Conservation (phyloP, 2,888 invertebrate species). For the Argynnis bischoffii region DNA sequence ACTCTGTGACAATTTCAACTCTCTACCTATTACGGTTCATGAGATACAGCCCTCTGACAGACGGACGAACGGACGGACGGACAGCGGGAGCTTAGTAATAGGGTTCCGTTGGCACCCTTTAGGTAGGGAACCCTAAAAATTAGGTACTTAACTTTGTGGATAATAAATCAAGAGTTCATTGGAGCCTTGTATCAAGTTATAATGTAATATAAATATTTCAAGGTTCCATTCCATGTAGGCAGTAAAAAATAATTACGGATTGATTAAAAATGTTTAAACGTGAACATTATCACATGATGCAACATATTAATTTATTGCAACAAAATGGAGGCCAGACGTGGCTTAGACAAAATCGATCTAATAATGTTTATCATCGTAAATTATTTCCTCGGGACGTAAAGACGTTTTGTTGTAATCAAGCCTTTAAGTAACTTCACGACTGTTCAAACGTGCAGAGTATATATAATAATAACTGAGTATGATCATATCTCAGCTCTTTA, state of each 20-base stretch:
- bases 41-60: no score
- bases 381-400: neutral
- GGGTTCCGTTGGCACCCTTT: no score
- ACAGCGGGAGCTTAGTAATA: no score
- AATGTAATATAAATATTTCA: constrained; percentile 8
- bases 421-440: neutral
- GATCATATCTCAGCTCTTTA: no score
- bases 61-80: no score
- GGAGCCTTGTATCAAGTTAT: neutral
- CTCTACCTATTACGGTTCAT: no score
- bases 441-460: neutral
- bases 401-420: neutral
- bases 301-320: constrained; percentile 19
- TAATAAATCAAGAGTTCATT: neutral
- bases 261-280: constrained; percentile 11
- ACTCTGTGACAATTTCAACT: no score
- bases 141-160: no score
- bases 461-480: neutral
- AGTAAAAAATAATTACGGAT: constrained; percentile 4
- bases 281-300: constrained; percentile 9
- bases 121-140: no score
- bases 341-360: constrained; percentile 20
- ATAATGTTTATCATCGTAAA: neutral
- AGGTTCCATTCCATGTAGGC: neutral
- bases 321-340: constrained; percentile 14